Evolutionary conservation across 2,888 invertebrate genomes (phyloP).

Genomic region (Chalcis sispes): DNA sequence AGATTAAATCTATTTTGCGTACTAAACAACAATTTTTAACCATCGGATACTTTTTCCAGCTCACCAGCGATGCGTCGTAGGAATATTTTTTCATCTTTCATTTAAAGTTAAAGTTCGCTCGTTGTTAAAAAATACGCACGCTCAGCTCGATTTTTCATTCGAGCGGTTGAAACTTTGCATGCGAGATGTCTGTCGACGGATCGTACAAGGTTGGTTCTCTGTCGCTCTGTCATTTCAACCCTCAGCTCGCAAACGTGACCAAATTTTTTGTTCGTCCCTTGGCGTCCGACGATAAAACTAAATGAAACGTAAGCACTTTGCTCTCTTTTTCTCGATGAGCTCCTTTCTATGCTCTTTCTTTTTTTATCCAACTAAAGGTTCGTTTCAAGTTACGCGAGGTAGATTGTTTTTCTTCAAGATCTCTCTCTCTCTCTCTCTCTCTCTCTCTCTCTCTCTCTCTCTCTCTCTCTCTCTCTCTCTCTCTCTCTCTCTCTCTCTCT

Average conservation of each 20-base stretch:
- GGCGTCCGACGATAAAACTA: conserved; percentile 31
- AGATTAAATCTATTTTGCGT: too few species aligned
- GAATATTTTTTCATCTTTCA: too few species aligned
- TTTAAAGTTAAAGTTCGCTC: too few species aligned
- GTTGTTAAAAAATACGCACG: too few species aligned
- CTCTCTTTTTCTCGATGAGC: conserved; percentile 6
- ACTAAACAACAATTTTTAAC: too few species aligned
- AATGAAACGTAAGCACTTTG: conserved; percentile 44
- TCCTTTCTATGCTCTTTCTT: conserved; percentile 5
- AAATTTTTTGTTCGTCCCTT: not conserved
- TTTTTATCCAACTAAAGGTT: not conserved
- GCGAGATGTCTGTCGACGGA: not conserved
- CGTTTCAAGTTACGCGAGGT: conserved; percentile 31
- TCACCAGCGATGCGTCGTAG: too few species aligned
- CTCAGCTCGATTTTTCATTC: conserved; percentile 11
- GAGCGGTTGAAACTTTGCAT: conserved; percentile 25
- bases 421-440: not conserved
- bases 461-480: not conserved
- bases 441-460: not conserved
- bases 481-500: not conserved
- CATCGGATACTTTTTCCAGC: too few species aligned
- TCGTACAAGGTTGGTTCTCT: not conserved
- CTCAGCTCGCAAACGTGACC: conserved; percentile 8
- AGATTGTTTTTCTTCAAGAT: conserved; percentile 46
- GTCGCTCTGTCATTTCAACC: not conserved